Percentiles rank a stretch among this genome's conserved stretches.
Conservation (phyloP, 2,113 vertebrate species). For the Caranx melampygus region DNA sequence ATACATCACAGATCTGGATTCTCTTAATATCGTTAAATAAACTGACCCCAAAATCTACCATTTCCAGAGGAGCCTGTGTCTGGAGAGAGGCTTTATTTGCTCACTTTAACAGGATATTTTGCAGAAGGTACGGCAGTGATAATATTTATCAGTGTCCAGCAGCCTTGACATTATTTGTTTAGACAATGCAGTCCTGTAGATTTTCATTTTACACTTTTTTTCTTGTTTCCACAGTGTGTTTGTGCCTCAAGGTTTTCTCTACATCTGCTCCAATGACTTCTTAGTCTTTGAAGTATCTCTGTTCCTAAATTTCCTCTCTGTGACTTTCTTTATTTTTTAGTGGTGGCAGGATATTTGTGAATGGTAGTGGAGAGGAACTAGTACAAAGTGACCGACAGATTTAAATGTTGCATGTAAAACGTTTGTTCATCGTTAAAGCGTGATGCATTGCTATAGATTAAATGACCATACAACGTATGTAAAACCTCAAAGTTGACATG, state of each 20-base stretch:
- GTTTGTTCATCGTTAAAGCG: too few relatives aligned
- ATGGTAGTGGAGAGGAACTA: too few relatives aligned
- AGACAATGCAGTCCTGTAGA: conserved; percentile 6
- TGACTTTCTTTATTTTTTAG: background rate
- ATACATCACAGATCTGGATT: background rate
- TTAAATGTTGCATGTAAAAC: too few relatives aligned
- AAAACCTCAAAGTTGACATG: too few relatives aligned
- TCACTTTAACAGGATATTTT: background rate
- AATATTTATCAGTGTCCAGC: conserved; percentile 43
- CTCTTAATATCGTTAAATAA: background rate
- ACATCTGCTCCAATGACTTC: conserved; percentile 32
- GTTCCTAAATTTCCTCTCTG: conserved; percentile 13
- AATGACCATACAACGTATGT: too few relatives aligned
- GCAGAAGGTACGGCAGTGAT: background rate
- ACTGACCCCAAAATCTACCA: background rate
- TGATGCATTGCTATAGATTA: too few relatives aligned
- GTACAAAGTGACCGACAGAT: too few relatives aligned
- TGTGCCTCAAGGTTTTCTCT: conserved; percentile 36
- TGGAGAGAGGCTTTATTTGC: conserved; percentile 4
- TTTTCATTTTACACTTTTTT: conserved; percentile 37
- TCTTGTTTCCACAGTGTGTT: conserved; percentile 37
- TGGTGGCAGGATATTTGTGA: background rate
- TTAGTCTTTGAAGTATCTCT: conserved; percentile 47
- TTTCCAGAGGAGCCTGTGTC: conserved; percentile 1
- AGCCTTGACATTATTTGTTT: conserved; percentile 32